Percentiles rank a stretch among this genome's conserved stretches.
phyloP scores from a whole-genome alignment of 2,797 vertebrate species.

The Pantherophis alleghaniensis region DNA sequence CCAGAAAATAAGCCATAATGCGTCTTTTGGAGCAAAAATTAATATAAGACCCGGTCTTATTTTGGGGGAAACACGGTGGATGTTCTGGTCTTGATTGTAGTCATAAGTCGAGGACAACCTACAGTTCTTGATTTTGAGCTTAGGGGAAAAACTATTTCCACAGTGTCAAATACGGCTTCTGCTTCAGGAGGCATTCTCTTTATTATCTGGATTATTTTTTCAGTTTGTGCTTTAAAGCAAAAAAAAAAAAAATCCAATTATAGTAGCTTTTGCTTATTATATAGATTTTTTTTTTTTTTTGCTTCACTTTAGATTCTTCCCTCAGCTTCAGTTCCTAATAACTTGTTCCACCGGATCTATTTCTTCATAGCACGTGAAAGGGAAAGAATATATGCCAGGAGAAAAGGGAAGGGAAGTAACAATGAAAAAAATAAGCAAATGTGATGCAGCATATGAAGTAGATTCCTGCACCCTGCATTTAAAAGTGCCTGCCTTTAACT shows the following conservation, averaged over 20 bases:
- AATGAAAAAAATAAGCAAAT: background rate
- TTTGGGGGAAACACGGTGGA: too few species aligned
- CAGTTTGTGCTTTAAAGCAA: background rate
- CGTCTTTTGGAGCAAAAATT: too few species aligned
- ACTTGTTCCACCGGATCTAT: background rate
- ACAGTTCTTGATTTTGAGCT: background rate
- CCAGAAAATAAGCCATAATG: too few species aligned
- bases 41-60: too few species aligned
- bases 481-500: background rate
- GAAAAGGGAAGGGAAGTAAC: background rate
- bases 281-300: background rate
- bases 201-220: background rate
- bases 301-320: background rate
- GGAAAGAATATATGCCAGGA: background rate
- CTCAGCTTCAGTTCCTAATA: background rate
- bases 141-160: background rate
- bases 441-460: background rate
- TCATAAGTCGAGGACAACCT: background rate
- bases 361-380: background rate
- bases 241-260: background rate
- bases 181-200: background rate
- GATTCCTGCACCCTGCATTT: background rate
- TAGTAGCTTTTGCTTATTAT: background rate
- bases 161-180: background rate
- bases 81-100: background rate